Conservation (phyloP, 2,888 invertebrate species). For the Mythimna impura region DNA sequence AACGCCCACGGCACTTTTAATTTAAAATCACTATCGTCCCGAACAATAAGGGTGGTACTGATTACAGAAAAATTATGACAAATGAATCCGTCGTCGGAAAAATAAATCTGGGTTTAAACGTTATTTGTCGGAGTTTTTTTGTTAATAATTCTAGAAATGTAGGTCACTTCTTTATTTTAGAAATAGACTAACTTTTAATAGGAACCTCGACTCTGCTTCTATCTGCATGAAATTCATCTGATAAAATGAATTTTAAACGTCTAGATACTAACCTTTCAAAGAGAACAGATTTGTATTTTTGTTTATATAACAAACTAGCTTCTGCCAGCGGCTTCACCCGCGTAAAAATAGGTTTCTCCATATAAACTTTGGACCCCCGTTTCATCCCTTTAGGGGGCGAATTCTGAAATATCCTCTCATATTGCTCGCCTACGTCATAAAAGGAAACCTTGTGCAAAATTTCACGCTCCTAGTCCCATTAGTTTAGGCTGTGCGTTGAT, state of each 20-base stretch:
- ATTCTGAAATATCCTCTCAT: no score
- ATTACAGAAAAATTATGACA: constrained; percentile 75
- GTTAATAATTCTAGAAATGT: constrained; percentile 1
- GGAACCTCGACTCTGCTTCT: not conserved
- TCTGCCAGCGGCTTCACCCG: no score
- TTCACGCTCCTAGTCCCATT: no score
- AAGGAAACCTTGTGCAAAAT: no score
- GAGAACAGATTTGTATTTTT: not conserved
- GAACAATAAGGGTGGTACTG: constrained; percentile 72
- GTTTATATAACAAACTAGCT: no score
- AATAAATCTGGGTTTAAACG: constrained; percentile 54
- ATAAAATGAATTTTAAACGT: not conserved
- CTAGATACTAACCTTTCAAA: not conserved
- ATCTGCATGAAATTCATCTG: no score
- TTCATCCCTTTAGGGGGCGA: no score
- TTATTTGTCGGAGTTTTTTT: constrained; percentile 7
- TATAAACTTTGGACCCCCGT: no score
- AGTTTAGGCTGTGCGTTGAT: no score
- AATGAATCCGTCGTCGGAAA: constrained; percentile 60
- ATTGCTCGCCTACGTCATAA: no score
- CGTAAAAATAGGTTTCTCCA: no score
- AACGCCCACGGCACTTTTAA: constrained; percentile 82
- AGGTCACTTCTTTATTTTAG: constrained; percentile 1
- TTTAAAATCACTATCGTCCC: constrained; percentile 83
- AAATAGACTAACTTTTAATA: not conserved